phyloP scores from a whole-genome alignment of 1,140 invertebrate genomes.

The Tetramorium alpestre region DNA sequence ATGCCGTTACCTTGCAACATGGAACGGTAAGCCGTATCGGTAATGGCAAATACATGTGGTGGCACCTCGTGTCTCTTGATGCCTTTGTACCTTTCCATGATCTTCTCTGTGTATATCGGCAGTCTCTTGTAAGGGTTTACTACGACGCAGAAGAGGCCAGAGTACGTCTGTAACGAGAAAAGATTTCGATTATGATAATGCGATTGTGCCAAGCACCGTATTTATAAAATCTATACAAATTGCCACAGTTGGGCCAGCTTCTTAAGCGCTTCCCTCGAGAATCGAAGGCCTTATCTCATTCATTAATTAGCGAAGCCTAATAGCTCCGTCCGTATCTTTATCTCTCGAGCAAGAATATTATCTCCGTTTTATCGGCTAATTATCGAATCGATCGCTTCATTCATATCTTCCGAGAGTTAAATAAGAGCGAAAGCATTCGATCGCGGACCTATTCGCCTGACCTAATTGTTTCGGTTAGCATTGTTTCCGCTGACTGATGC shows the following conservation, averaged over 20 bases:
- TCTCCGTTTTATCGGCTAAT: neutral
- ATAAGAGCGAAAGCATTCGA: constrained; percentile 1
- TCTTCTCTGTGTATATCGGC: constrained; percentile 99
- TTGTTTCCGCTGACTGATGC: constrained; percentile 43
- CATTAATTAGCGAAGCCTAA: neutral
- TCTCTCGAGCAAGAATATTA: neutral
- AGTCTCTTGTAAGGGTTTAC: constrained; percentile 99
- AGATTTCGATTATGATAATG: neutral
- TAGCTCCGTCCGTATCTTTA: neutral
- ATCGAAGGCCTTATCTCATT: constrained; percentile 1
- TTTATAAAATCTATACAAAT: constrained; percentile 7
- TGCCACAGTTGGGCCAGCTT: neutral
- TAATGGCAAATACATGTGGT: constrained; percentile 99
- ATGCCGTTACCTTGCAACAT: constrained; percentile 97
- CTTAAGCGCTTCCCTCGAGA: neutral
- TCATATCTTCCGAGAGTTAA: neutral
- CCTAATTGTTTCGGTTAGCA: constrained; percentile 45
- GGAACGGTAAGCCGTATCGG: constrained; percentile 98
- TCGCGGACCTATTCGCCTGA: neutral
- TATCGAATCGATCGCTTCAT: neutral
- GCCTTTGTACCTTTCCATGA: constrained; percentile 99
- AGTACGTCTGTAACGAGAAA: constrained; percentile 96
- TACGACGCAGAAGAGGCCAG: constrained; percentile 99
- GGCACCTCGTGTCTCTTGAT: constrained; percentile 99
- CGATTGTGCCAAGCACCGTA: neutral